Conservation (phyloP, 2,113 vertebrate species). For the Pelecanus crispus region DNA sequence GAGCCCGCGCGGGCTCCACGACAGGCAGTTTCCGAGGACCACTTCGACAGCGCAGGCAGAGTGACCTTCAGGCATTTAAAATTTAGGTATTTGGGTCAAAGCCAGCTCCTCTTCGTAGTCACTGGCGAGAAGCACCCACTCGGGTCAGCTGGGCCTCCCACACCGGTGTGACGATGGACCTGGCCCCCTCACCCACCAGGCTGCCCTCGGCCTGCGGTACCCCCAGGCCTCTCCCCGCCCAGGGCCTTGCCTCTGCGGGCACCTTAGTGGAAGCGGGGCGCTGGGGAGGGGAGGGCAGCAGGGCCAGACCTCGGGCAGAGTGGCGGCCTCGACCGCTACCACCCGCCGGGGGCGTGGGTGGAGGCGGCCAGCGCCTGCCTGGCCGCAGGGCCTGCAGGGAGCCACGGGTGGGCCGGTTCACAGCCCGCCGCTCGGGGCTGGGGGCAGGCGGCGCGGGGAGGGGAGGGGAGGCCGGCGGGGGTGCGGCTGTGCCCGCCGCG, state of each 20-base stretch:
- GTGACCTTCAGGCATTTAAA: fast-evolving
- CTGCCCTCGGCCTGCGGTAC: background rate
- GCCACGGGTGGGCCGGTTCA: fast-evolving
- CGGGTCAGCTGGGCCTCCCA: background rate
- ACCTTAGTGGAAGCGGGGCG: background rate
- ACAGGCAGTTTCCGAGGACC: background rate
- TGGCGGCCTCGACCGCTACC: background rate
- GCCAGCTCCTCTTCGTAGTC: no score
- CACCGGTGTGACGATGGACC: background rate
- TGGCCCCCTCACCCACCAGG: background rate
- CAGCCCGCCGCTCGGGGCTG: background rate
- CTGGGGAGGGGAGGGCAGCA: no score
- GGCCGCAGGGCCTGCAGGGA: background rate
- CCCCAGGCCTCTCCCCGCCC: background rate
- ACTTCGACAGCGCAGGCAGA: fast-evolving
- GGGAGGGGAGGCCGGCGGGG: no score
- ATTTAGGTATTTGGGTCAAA: background rate
- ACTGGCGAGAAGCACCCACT: background rate
- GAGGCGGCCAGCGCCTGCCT: background rate
- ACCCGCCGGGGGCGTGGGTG: background rate
- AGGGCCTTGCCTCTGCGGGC: background rate
- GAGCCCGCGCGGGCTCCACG: fast-evolving
- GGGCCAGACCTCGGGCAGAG: background rate
- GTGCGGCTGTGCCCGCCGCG: fast-evolving
- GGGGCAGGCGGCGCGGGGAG: no score